A percentile compares a stretch with the other conserved stretches of the same genome.
Evolutionary conservation across 2,888 invertebrate species (phyloP).

Genomic region (Amorpha juglandis): DNA sequence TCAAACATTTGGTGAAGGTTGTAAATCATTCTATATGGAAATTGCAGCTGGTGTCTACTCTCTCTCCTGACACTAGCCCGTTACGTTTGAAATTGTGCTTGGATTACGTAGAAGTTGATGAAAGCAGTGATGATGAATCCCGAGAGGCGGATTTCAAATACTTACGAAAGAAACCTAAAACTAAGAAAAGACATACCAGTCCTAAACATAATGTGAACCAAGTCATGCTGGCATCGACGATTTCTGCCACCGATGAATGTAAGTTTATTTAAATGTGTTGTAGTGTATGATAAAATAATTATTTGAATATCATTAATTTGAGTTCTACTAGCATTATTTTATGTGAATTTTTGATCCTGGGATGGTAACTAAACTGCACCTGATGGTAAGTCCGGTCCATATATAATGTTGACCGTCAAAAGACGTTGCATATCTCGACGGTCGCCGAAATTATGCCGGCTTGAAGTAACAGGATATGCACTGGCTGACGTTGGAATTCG

Average conservation of each 20-base stretch:
- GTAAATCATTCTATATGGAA: conserved; percentile 89
- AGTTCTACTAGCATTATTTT: too few relatives aligned
- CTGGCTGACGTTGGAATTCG: too few relatives aligned
- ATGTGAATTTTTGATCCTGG: too few relatives aligned
- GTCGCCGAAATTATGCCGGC: too few relatives aligned
- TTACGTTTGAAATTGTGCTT: conserved; percentile 71
- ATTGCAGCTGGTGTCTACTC: conserved; percentile 86
- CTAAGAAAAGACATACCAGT: conserved; percentile 63
- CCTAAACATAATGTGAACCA: conserved; percentile 69
- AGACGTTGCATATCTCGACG: too few relatives aligned
- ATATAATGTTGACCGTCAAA: too few relatives aligned
- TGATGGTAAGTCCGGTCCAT: too few relatives aligned
- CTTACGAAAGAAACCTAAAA: conserved; percentile 69
- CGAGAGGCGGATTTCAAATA: conserved; percentile 62
- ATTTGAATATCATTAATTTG: too few relatives aligned
- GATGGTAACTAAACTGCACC: too few relatives aligned
- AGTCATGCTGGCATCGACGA: conserved; percentile 68
- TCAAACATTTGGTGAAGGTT: conserved; percentile 72
- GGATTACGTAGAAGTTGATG: conserved; percentile 76
- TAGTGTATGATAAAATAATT: too few relatives aligned
- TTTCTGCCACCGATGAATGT: conserved; percentile 70
- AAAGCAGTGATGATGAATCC: conserved; percentile 78
- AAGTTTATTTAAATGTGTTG: conserved; percentile 37
- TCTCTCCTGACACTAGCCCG: conserved; percentile 76
- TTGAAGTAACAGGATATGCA: too few relatives aligned